Conservation (phyloP, 1,140 invertebrate species). For the Lordiphosa stackelbergi region DNA sequence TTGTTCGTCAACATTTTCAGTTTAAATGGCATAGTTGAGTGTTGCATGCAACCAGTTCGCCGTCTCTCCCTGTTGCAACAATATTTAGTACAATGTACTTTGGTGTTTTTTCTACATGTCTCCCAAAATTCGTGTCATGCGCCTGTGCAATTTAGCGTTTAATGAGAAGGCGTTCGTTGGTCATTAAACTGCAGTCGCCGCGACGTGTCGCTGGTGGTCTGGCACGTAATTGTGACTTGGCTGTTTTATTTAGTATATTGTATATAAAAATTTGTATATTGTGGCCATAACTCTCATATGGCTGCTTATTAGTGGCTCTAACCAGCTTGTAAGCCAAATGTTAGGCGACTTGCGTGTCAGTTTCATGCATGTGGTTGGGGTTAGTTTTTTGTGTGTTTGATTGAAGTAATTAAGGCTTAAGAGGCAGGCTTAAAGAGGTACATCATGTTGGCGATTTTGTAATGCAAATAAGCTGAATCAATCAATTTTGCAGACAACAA, state of each 20-base stretch:
- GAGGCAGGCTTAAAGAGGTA: slow-evolving; percentile 28
- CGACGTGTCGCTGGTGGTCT: slow-evolving; percentile 1
- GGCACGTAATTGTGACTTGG: slow-evolving; percentile 61
- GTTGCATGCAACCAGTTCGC: slow-evolving; percentile 52
- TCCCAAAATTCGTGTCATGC: slow-evolving; percentile 64
- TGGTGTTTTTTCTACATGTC: slow-evolving; percentile 31
- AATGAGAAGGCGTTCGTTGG: slow-evolving; percentile 73
- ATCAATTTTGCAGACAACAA: slow-evolving; percentile 20
- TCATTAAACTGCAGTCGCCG: slow-evolving; percentile 55
- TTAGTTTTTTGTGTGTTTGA: slow-evolving; percentile 27
- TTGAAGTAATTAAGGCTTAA: slow-evolving; percentile 47
- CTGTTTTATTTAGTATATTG: slow-evolving; percentile 36
- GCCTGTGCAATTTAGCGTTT: slow-evolving; percentile 71
- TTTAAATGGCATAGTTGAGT: slow-evolving; percentile 50
- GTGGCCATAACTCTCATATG: slow-evolving; percentile 26
- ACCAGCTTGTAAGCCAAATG: slow-evolving; percentile 48
- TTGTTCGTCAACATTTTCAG: slow-evolving; percentile 66
- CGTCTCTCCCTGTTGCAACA: slow-evolving; percentile 36
- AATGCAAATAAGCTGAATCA: slow-evolving; percentile 28
- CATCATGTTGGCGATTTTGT: slow-evolving; percentile 18
- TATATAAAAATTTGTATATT: slow-evolving; percentile 9
- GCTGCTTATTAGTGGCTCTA: slow-evolving; percentile 57
- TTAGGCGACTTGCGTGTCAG: slow-evolving; percentile 52
- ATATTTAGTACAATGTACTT: slow-evolving; percentile 55
- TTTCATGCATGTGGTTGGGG: slow-evolving; percentile 31